Evolutionary conservation across 2,113 vertebrate genomes (phyloP).

Genomic region (Aptenodytes patagonicus): DNA sequence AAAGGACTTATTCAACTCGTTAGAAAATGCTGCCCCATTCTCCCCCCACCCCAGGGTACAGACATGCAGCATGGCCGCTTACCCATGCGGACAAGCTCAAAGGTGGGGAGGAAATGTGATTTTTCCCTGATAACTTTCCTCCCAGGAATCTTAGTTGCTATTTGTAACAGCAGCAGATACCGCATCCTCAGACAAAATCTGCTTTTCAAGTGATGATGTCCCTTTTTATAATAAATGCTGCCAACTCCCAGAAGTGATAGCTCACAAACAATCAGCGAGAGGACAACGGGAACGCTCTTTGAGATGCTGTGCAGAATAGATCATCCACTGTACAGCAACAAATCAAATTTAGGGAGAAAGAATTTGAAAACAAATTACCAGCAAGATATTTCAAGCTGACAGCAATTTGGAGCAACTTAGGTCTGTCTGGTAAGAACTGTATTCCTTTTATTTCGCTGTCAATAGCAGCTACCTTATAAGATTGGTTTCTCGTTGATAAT

Average conservation of each 20-base stretch:
- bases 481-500: slow-evolving; percentile 45
- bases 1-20: background rate
- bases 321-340: slow-evolving; percentile 48
- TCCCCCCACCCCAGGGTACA: background rate
- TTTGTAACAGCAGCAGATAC: background rate
- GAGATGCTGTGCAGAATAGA: slow-evolving; percentile 40
- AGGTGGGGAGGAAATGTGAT: background rate
- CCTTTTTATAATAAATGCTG: slow-evolving; percentile 45
- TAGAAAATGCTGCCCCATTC: background rate
- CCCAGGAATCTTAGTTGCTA: background rate
- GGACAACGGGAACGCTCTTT: slow-evolving; percentile 14
- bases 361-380: slow-evolving; percentile 66
- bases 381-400: slow-evolving; percentile 62
- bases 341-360: slow-evolving; percentile 54
- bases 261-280: slow-evolving; percentile 47
- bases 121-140: background rate
- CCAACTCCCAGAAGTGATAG: slow-evolving; percentile 42
- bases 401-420: slow-evolving; percentile 55
- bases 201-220: slow-evolving; percentile 5
- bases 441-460: slow-evolving; percentile 60
- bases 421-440: slow-evolving; percentile 30
- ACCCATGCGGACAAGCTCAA: background rate
- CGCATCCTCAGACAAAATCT: slow-evolving; percentile 15
- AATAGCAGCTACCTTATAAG: slow-evolving; percentile 24
- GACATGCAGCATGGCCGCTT: accelerated